A percentile compares a stretch with the other conserved stretches of the same genome.
Evolutionary conservation across 1,140 invertebrate species (phyloP).

Genomic region (Halictus rubicundus): DNA sequence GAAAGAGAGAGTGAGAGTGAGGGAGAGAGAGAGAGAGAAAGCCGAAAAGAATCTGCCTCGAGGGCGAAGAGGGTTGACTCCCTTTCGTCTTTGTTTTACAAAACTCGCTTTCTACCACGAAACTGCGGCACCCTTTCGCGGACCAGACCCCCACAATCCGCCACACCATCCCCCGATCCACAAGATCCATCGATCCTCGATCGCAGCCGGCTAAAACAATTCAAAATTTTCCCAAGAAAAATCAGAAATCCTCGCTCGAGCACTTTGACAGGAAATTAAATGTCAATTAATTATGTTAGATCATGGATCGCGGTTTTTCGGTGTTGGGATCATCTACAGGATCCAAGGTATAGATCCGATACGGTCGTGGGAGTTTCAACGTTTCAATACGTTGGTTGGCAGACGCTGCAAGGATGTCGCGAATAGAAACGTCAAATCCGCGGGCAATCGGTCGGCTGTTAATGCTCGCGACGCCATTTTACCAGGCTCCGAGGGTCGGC

Average conservation of each 20-base stretch:
- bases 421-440: slow-evolving; percentile 75
- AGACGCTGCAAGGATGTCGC: slow-evolving; percentile 16
- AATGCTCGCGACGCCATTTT: slow-evolving; percentile 75
- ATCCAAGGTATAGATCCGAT: no score
- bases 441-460: slow-evolving; percentile 60
- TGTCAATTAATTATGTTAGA: no score
- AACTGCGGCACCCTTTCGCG: slow-evolving; percentile 54
- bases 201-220: no score
- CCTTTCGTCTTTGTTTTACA: slow-evolving; percentile 64
- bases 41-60: slow-evolving; percentile 52
- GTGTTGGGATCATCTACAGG: no score
- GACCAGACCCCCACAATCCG: no score
- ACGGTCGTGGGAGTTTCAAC: no score
- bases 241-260: no score
- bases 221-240: no score
- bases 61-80: slow-evolving; percentile 61
- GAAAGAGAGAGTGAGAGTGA: slow-evolving; percentile 15
- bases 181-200: no score
- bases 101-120: slow-evolving; percentile 48
- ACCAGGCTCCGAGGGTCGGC: slow-evolving; percentile 66
- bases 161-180: no score
- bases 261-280: no score
- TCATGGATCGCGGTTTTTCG: no score
- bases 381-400: background rate
- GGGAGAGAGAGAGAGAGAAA: slow-evolving; percentile 24